A percentile compares a stretch with the other conserved stretches of the same genome.
Evolutionary conservation across 2,113 vertebrate genomes (phyloP).

Genomic region (Thunnus maccoyii): DNA sequence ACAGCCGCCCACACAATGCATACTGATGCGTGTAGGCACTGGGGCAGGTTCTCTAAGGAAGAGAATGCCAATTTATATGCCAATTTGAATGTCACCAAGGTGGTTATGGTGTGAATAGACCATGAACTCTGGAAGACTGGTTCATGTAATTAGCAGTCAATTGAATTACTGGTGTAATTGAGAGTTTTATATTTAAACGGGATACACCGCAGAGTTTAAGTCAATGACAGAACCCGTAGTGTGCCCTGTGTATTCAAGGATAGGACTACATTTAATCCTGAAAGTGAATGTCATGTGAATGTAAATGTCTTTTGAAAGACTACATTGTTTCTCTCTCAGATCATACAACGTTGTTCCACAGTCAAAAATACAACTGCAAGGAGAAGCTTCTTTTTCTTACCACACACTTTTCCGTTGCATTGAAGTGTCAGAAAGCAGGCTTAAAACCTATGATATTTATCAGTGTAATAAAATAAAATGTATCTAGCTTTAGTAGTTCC

Average conservation of each 20-base stretch:
- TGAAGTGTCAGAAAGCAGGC: not conserved
- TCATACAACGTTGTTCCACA: not conserved
- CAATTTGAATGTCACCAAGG: slow-evolving; percentile 32
- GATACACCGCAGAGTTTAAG: not conserved
- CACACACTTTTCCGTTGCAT: not conserved
- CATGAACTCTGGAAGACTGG: not conserved
- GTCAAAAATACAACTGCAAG: slow-evolving; percentile 18
- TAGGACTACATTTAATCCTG: not conserved
- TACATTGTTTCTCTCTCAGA: not conserved
- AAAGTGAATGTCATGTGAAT: no score
- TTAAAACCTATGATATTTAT: not conserved
- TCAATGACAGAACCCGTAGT: not conserved
- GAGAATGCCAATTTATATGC: slow-evolving; percentile 22
- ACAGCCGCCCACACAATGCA: slow-evolving; percentile 55
- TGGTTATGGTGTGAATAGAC: slow-evolving; percentile 8
- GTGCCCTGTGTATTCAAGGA: not conserved
- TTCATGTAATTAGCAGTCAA: not conserved
- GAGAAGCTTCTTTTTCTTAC: not conserved
- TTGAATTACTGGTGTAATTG: slow-evolving; percentile 17
- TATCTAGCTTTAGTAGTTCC: not conserved
- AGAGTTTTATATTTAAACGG: not conserved
- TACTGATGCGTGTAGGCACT: slow-evolving; percentile 28
- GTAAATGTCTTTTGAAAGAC: not conserved
- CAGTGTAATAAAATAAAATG: no score
- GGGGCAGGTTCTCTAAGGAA: slow-evolving; percentile 33